phyloP scores from a whole-genome alignment of 2,113 vertebrate genomes.

The Cygnus buccinator region DNA sequence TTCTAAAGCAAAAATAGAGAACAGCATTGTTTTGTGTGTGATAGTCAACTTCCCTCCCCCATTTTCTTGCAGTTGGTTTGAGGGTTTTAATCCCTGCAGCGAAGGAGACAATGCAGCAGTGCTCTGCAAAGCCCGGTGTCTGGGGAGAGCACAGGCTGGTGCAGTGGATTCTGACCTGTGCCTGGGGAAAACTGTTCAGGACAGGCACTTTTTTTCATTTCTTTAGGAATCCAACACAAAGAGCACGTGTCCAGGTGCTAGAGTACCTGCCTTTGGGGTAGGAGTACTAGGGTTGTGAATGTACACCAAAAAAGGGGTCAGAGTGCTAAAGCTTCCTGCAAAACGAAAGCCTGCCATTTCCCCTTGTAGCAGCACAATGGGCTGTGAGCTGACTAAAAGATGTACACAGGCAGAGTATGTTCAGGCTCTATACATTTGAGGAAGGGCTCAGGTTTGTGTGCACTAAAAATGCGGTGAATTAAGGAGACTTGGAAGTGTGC shows the following conservation, averaged over 20 bases:
- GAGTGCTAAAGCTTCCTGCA: not conserved
- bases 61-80: not conserved
- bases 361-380: not conserved
- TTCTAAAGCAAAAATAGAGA: conserved; percentile 41
- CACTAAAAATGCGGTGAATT: conserved; percentile 39
- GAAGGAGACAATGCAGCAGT: not conserved
- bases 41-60: conserved; percentile 42
- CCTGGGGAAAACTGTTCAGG: not conserved
- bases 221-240: not conserved
- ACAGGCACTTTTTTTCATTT: not conserved
- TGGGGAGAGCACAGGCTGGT: not conserved
- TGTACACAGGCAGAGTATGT: not conserved
- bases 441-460: conserved; percentile 54
- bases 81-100: conserved; percentile 34
- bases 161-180: not conserved
- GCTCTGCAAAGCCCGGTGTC: not conserved
- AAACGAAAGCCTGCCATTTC: not conserved
- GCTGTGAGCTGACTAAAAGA: not conserved
- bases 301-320: not conserved
- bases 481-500: not conserved
- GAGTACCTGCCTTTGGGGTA: not conserved
- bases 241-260: not conserved
- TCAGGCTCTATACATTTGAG: not conserved
- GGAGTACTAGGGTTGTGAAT: not conserved
- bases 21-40: conserved; percentile 15